Evolutionary conservation across 1,140 invertebrate species (phyloP).

Genomic region (Araneus ventricosus): DNA sequence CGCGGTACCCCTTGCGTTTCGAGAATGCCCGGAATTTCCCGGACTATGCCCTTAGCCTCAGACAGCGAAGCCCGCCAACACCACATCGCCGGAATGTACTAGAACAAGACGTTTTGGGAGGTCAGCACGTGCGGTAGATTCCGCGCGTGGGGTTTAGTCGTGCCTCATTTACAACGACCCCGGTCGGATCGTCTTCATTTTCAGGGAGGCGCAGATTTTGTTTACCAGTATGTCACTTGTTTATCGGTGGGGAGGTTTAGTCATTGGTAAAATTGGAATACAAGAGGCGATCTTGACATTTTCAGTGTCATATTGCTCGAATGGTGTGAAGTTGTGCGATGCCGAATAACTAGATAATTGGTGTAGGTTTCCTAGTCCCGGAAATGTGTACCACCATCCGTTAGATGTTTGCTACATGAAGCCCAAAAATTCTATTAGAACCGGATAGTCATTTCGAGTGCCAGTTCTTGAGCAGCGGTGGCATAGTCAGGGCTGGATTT

Average conservation of each 20-base stretch:
- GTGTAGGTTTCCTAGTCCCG: background rate
- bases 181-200: background rate
- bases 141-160: background rate
- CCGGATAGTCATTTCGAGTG: no score
- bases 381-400: background rate
- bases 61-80: background rate
- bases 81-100: background rate
- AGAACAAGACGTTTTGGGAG: constrained; percentile 28
- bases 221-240: background rate
- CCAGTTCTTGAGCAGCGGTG: no score
- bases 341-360: background rate
- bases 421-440: no score
- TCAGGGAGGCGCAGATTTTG: background rate
- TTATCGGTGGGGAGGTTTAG: background rate
- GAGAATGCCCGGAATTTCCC: constrained; percentile 3
- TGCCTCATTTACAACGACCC: background rate
- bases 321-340: background rate
- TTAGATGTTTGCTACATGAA: no score
- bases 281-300: background rate
- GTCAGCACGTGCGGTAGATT: constrained; percentile 23
- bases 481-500: no score
- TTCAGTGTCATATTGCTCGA: background rate
- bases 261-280: background rate
- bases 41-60: background rate
- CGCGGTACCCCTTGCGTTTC: background rate